A percentile compares a stretch with the other conserved stretches of the same genome.
Conservation (phyloP, 2,888 invertebrate genomes). For the Mesoligia furuncula region DNA sequence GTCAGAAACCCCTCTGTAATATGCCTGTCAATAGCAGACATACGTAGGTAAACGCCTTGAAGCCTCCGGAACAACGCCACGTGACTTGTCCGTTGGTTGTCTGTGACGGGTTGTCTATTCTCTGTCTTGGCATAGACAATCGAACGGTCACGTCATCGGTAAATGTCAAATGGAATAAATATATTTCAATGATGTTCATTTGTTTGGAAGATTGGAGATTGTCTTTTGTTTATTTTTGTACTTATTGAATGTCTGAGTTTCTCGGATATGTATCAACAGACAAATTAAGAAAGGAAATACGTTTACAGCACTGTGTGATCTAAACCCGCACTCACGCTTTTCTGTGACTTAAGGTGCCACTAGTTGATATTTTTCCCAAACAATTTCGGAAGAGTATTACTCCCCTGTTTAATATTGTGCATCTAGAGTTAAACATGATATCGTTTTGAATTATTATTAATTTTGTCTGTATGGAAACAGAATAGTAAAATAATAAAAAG, state of each 20-base stretch:
- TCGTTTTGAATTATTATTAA: no score
- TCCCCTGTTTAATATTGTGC: no score
- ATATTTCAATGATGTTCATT: neutral
- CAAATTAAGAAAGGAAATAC: neutral
- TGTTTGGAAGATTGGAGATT: neutral
- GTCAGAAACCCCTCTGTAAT: constrained; percentile 4
- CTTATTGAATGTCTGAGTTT: neutral
- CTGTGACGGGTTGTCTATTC: constrained; percentile 23
- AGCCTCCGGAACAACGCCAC: constrained; percentile 23
- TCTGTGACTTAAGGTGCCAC: no score
- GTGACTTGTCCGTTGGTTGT: constrained; percentile 38
- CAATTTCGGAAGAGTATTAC: no score
- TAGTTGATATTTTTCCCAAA: no score
- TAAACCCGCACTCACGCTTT: no score
- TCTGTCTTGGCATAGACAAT: constrained; percentile 9
- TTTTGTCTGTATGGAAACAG: no score
- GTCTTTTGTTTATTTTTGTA: neutral
- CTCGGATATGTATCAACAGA: neutral
- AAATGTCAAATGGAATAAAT: neutral
- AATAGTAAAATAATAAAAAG: no score
- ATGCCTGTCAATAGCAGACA: constrained; percentile 23
- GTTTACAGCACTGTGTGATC: neutral
- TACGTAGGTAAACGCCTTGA: constrained; percentile 18
- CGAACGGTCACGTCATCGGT: constrained; percentile 3
- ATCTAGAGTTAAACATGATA: no score